Evolutionary conservation across 1,140 invertebrate genomes (phyloP).

Genomic region (Drosophila kepulauana): DNA sequence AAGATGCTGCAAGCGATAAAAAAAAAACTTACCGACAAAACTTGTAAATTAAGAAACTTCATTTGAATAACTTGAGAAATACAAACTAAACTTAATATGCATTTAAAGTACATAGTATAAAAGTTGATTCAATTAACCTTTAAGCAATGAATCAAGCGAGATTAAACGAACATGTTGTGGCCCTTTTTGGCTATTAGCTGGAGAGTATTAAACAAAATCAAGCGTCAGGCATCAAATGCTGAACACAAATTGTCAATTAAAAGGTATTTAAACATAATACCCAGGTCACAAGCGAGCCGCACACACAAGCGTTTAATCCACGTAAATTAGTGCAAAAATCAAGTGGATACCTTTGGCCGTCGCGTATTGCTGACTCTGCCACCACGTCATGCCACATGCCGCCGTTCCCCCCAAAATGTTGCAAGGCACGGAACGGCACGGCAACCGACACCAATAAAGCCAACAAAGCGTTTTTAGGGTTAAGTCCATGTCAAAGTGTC

Average conservation of each 20-base stretch:
- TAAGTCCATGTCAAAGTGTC: conserved; percentile 85
- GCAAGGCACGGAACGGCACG: conserved; percentile 22
- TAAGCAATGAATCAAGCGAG: conserved; percentile 30
- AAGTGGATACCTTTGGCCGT: conserved; percentile 70
- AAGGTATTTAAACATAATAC: conserved; percentile 84
- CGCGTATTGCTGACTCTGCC: conserved; percentile 9
- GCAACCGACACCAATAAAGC: conserved; percentile 81
- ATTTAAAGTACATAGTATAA: not conserved
- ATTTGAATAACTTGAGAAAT: not conserved
- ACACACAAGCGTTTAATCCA: conserved; percentile 68
- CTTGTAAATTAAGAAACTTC: not conserved
- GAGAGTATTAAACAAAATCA: conserved; percentile 73
- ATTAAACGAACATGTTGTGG: conserved; percentile 26
- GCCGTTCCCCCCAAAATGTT: not conserved
- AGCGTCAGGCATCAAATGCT: conserved; percentile 61
- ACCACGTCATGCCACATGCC: conserved; percentile 3
- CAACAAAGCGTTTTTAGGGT: conserved; percentile 84
- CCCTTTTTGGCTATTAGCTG: not conserved
- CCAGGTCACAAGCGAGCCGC: conserved; percentile 57
- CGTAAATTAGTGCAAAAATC: conserved; percentile 84
- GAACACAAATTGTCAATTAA: conserved; percentile 83
- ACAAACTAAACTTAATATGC: not conserved
- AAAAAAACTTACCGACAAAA: not conserved
- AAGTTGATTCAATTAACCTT: conserved; percentile 2
- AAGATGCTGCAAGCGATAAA: conserved; percentile 9